Evolutionary conservation across 2,113 vertebrate species (phyloP), one percentile per base, ranked within the genome.

Genomic region (Paralichthys olivaceus): DNA sequence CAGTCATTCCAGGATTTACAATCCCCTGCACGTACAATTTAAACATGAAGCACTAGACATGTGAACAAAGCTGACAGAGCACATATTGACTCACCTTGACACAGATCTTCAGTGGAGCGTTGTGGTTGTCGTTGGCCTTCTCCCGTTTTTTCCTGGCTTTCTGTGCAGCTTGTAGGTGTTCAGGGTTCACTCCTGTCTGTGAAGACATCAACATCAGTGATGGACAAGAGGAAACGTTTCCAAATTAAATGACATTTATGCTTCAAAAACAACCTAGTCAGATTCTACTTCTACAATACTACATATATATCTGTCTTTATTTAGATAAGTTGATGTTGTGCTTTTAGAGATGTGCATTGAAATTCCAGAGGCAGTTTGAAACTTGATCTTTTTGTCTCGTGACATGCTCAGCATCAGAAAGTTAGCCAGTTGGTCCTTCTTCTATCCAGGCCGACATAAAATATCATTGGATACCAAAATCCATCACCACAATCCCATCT

Each of bases 161-260:
- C 62, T 86, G 91, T 0, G 90, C 92, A 32, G 94, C 90, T 83
- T 95, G 90, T 45, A 98, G 63, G 54, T 82, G 47, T 17, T 90
- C 83, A 1, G 97, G 96, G 90, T 97, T 92, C 2, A 99, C 92
- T 20, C 96, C 96, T 0, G 96, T 98, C 98, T 99, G 90, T 14
- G 78, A 40, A 75, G 3, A 70, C 23, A 47, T 47, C 23, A 19
- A 28, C 37, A 47, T 20, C 14, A 63, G 34, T 25, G 22, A 13
- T 5, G 23, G 13, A 14, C 23, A 6, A 56, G 23, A 26, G 22
- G 7, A 54, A 54, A 23, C 11, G 19, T 20, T 20, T 7, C 17
- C 7, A 51, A 54, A n/a, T n/a, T n/a, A n/a, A 54, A 23, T 9
- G n/a, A 54, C 19, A 51, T 49, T 49, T 49, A 19, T 17, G 45